Evolutionary conservation across 2,113 vertebrate genomes (phyloP), one percentile per base, ranked within the genome.

Genomic region (Pelvicachromis taeniatus): DNA sequence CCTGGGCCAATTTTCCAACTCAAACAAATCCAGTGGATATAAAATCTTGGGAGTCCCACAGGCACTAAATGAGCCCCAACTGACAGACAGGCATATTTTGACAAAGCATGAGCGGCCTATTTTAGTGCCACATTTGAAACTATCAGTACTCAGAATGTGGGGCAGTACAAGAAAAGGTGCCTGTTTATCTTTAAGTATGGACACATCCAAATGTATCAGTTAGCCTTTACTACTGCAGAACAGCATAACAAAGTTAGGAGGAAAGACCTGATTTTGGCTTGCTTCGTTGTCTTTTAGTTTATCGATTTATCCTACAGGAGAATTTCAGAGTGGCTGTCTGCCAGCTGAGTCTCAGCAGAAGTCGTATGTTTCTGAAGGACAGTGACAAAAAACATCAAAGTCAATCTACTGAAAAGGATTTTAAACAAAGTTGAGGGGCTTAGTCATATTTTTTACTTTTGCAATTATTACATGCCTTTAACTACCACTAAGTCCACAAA

Each of bases 1-100:
- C 78, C 81, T 13, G 55, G 88, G 85, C 80, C 87, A 85, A 48
- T 93, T 93, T 94, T 93, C 91, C 90, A 91, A 92, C 87, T 95
- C 90, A 94, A 95, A 95, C 91, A 92, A 95, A 93, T 87, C 89
- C 85, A 92, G 82, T 35, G 70, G 70, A 82, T 82, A 78, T 87
- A 85, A 94, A 91, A 85, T 88, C 56, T 84, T 58, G 11, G 23
- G 75, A 58, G 79, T 88, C 80, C 85, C 55, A 86, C 52, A 77
- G 85, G 77, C 52, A 29, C 48, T 81, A 93, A 92, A 93, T 81
- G 88, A 93, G 89, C 40, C 87, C 58, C 73, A 89, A 92, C 93
- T 88, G 91, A 88, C 63, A 83, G 89, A 93, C 81, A 88, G 88
- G 91, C 93, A 91, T 85, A 90, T 94, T 93, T 89, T 89, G 52